Evolutionary conservation across 2,113 vertebrate genomes (phyloP).

Genomic region (Rynchops niger): DNA sequence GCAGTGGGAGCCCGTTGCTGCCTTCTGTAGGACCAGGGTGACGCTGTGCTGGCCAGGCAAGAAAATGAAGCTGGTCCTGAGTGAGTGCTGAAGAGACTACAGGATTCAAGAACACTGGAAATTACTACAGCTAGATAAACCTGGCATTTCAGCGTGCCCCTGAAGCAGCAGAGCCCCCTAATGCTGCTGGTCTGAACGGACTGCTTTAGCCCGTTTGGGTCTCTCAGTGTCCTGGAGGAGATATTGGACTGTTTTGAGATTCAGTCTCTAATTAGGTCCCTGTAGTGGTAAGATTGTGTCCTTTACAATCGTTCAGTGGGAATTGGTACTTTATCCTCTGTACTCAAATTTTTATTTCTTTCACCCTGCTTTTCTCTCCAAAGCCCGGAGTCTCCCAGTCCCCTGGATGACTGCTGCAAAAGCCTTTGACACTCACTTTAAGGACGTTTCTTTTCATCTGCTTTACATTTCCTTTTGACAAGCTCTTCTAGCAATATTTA

Average conservation of each 20-base stretch:
- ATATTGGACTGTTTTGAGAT: background rate
- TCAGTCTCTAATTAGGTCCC: constrained; percentile 27
- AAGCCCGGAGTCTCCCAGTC: background rate
- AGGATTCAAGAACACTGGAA: background rate
- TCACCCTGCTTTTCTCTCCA: background rate
- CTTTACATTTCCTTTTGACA: constrained; percentile 17
- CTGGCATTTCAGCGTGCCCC: background rate
- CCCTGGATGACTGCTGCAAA: constrained; percentile 15
- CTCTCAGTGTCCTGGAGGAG: background rate
- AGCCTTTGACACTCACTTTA: background rate
- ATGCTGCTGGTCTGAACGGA: background rate
- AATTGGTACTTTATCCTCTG: background rate
- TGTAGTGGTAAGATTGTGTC: background rate
- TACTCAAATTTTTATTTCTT: constrained; percentile 22
- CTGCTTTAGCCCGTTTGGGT: background rate
- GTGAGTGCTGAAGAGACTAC: background rate
- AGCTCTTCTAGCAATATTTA: constrained; percentile 4
- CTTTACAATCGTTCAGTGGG: constrained; percentile 17
- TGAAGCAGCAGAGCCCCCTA: background rate
- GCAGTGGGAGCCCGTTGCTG: background rate
- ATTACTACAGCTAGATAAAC: background rate
- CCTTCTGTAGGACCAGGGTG: background rate
- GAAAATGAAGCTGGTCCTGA: background rate
- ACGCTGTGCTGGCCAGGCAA: background rate
- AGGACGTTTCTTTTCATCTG: background rate